Percentiles rank a stretch among this genome's conserved stretches.
phyloP scores from a whole-genome alignment of 2,888 invertebrate genomes.

The Celastrina argiolus region DNA sequence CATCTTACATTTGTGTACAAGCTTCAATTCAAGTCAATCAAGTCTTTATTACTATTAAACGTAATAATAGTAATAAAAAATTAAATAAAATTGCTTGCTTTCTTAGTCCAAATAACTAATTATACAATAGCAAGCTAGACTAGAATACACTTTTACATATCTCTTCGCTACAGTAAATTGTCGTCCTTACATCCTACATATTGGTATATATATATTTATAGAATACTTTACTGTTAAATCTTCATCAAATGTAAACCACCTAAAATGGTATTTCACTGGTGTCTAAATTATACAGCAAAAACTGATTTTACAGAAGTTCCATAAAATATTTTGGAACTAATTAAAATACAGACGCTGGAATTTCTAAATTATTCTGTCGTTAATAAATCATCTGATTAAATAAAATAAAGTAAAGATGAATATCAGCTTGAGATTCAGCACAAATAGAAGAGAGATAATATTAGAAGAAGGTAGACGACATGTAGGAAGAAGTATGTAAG shows the following conservation, averaged over 20 bases:
- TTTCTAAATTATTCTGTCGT: neutral
- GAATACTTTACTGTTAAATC: too few species aligned
- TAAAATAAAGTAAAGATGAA: neutral
- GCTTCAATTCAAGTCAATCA: neutral
- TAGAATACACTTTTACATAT: constrained; percentile 18
- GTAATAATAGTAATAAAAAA: constrained; percentile 26
- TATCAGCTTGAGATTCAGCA: neutral
- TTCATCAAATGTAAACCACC: too few species aligned
- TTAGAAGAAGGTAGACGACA: neutral
- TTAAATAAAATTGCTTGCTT: constrained; percentile 9
- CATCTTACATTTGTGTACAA: too few species aligned
- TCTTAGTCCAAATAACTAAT: too few species aligned
- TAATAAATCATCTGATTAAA: too few species aligned
- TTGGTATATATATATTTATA: too few species aligned
- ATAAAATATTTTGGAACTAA: neutral
- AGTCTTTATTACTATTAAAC: constrained; percentile 24
- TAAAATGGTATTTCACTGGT: neutral
- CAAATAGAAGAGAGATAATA: neutral
- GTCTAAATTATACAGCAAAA: neutral
- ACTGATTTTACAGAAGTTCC: neutral
- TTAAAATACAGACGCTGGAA: neutral
- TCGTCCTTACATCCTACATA: neutral
- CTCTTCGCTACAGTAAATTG: neutral
- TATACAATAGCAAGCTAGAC: constrained; percentile 20
- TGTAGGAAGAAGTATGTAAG: constrained; percentile 1